Evolutionary conservation across 2,888 invertebrate species (phyloP).

Genomic region (Latrodectus elegans): DNA sequence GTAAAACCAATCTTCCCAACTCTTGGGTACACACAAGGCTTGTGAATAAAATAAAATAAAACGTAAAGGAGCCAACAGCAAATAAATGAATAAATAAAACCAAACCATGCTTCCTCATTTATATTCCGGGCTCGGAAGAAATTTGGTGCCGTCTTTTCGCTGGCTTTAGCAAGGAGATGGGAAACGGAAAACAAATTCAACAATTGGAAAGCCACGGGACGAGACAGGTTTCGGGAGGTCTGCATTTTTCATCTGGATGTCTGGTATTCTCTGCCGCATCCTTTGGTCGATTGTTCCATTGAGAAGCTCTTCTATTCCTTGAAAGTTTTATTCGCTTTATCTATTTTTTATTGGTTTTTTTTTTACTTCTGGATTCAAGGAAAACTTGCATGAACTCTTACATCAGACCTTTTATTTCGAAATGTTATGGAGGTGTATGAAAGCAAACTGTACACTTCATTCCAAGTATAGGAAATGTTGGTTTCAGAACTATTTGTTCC

Average conservation of each 20-base stretch:
- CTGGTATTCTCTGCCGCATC: conserved; percentile 23
- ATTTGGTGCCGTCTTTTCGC: conserved; percentile 53
- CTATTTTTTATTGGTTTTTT: conserved; percentile 2
- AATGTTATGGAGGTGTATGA: too few relatives aligned
- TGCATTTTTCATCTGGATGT: conserved; percentile 60
- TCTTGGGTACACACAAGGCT: conserved; percentile 2
- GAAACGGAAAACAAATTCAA: conserved; percentile 56
- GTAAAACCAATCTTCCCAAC: conserved; percentile 7
- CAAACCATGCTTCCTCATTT: conserved; percentile 30
- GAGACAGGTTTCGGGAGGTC: conserved; percentile 15
- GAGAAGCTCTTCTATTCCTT: conserved; percentile 2
- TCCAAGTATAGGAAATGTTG: too few relatives aligned
- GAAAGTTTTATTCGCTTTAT: neutral
- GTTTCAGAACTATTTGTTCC: too few relatives aligned
- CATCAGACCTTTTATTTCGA: too few relatives aligned
- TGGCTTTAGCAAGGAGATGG: conserved; percentile 1
- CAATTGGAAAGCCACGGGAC: conserved; percentile 46
- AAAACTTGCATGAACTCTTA: neutral
- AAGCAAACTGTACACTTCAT: too few relatives aligned
- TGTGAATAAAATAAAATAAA: neutral
- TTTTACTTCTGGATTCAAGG: neutral
- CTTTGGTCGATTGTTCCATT: conserved; percentile 33
- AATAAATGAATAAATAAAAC: conserved; percentile 60
- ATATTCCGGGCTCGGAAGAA: conserved; percentile 52
- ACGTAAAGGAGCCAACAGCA: conserved; percentile 1